phyloP scores from a whole-genome alignment of 2,797 vertebrate genomes.

The Falco columbarius region DNA sequence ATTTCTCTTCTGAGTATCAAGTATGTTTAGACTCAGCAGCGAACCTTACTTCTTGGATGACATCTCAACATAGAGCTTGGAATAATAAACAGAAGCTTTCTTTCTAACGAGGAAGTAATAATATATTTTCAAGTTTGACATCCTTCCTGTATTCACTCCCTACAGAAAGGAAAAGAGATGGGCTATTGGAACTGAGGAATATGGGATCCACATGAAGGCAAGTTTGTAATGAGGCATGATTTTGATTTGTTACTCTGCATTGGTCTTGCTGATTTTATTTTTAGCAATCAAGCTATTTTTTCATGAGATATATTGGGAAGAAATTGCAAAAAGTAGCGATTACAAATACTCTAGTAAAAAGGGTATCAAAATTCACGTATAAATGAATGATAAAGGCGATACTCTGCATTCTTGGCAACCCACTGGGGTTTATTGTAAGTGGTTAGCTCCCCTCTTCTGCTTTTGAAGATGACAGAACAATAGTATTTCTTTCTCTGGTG shows the following conservation, averaged over 20 bases:
- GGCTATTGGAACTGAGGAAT: neutral
- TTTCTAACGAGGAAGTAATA: conserved; percentile 38
- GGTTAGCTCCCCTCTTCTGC: conserved; percentile 19
- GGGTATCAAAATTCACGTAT: neutral
- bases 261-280: neutral
- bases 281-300: neutral
- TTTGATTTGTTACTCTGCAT: neutral
- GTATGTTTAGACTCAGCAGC: conserved; percentile 21
- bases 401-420: neutral
- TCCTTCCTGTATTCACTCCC: neutral
- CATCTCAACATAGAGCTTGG: conserved; percentile 44
- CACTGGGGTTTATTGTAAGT: neutral
- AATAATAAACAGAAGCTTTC: conserved; percentile 56
- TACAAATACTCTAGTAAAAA: neutral
- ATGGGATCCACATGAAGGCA: neutral
- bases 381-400: conserved; percentile 23
- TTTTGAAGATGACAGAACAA: conserved; percentile 42
- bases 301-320: neutral
- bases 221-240: neutral
- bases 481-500: conserved; percentile 22
- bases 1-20: conserved; percentile 29
- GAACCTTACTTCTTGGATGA: conserved; percentile 42
- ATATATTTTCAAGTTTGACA: conserved; percentile 16
- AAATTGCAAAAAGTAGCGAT: neutral
- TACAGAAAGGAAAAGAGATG: neutral